Conservation (phyloP, 2,113 vertebrate species). For the Oxyruncus cristatus region DNA sequence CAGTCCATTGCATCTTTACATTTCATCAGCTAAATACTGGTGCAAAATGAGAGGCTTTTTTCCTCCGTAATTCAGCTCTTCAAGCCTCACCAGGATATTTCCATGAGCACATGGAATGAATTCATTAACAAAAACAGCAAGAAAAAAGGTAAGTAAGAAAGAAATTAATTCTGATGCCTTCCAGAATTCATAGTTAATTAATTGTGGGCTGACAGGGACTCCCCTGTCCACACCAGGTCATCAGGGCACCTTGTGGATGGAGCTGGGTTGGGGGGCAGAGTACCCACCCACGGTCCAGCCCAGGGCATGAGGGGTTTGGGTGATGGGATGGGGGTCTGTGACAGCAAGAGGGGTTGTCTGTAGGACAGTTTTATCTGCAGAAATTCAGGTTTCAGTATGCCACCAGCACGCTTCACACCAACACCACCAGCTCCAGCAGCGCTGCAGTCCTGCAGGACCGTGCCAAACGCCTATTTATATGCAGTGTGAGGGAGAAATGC, state of each 20-base stretch:
- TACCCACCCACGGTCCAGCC: neutral
- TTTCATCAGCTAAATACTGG: conserved; percentile 30
- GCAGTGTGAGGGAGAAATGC: accelerated
- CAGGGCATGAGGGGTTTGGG: neutral
- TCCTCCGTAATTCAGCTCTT: neutral
- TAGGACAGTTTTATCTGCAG: neutral
- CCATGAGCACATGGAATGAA: neutral
- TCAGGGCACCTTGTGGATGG: neutral
- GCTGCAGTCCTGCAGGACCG: neutral
- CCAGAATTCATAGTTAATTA: neutral
- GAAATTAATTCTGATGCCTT: neutral
- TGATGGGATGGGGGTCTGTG: accelerated
- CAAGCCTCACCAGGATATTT: neutral
- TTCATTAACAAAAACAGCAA: neutral
- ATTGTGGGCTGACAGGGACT: neutral
- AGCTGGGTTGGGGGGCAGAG: neutral
- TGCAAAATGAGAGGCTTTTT: conserved; percentile 15
- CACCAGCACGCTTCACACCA: neutral
- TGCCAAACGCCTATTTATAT: neutral
- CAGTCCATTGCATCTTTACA: conserved; percentile 38
- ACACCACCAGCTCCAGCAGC: neutral
- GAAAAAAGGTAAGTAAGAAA: neutral
- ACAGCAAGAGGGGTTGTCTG: neutral
- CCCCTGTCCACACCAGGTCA: neutral
- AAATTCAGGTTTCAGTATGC: neutral